These are phyloP conservation scores for Cataglyphis rosenhaueri DNA, from an alignment of 2,888 invertebrate genomes.

Conservation along the genomic window DNA sequence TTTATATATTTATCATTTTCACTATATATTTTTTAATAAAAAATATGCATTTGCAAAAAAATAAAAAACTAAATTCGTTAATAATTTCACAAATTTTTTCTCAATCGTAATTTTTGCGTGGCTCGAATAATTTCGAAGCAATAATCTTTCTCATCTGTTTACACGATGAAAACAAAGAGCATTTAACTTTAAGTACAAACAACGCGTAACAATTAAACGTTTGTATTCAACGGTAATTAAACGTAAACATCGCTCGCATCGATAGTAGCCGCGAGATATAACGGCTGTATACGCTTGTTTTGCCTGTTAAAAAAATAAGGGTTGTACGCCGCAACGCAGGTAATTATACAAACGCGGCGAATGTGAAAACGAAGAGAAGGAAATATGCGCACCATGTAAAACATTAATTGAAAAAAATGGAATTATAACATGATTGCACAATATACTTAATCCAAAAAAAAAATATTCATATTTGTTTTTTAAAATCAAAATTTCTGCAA, in stretches of 20 bases:
- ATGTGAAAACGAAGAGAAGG: conserved; percentile 32
- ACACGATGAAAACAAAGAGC: conserved; percentile 40
- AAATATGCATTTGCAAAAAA: background rate
- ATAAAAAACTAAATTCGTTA: conserved; percentile 2
- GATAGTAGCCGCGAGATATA: conserved; percentile 54
- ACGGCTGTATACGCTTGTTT: conserved; percentile 48
- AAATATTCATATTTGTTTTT: conserved; percentile 27
- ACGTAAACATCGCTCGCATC: conserved; percentile 53
- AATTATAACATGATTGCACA: background rate
- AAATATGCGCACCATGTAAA: conserved; percentile 16
- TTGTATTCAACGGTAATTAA: conserved; percentile 52
- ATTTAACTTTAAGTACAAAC: conserved; percentile 54
- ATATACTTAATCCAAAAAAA: conserved; percentile 13
- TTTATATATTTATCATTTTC: background rate
- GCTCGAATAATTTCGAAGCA: conserved; percentile 31
- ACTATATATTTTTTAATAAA: background rate
- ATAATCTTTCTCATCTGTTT: conserved; percentile 44
- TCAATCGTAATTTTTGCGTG: conserved; percentile 2
- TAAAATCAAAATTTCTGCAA: conserved; percentile 21
- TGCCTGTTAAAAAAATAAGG: conserved; percentile 48
- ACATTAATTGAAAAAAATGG: conserved; percentile 36
- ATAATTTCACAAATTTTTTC: conserved; percentile 1
- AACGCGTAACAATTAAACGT: conserved; percentile 52
- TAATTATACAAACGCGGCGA: conserved; percentile 44
- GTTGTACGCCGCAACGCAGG: conserved; percentile 33